Conservation (phyloP, 2,888 invertebrate species). For the Philereme vetulata region DNA sequence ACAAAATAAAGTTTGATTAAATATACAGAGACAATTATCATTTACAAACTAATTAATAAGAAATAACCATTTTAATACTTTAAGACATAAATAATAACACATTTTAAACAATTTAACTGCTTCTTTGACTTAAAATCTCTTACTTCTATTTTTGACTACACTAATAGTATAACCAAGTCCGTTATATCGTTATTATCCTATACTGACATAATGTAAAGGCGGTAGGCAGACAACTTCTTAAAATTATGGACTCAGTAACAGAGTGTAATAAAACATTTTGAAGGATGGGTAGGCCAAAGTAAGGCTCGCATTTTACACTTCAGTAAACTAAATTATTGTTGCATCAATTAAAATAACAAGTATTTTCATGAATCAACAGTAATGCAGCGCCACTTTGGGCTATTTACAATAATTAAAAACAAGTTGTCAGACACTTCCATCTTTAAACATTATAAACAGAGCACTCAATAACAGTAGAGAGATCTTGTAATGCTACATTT, state of each 20-base stretch:
- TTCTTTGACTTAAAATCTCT: constrained; percentile 84
- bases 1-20: constrained; percentile 64
- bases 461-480: constrained; percentile 47
- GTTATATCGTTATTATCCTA: constrained; percentile 78
- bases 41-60: constrained; percentile 84
- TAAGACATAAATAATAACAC: constrained; percentile 84
- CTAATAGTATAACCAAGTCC: constrained; percentile 83
- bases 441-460: constrained; percentile 37
- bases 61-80: constrained; percentile 84
- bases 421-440: constrained; percentile 2
- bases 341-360: background rate
- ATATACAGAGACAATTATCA: constrained; percentile 76
- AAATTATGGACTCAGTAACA: constrained; percentile 78
- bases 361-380: background rate
- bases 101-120: constrained; percentile 84
- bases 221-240: constrained; percentile 83
- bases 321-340: background rate
- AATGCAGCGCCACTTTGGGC: constrained; percentile 29
- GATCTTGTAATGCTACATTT: constrained; percentile 35
- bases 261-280: constrained; percentile 51
- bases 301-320: constrained; percentile 23
- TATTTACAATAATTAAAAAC: constrained; percentile 14
- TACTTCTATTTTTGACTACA: constrained; percentile 79
- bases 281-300: constrained; percentile 22
- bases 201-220: constrained; percentile 82